Evolutionary conservation across 2,888 invertebrate genomes (phyloP), one percentile per base, ranked within the genome.

Genomic region (Drosophila rellima): DNA sequence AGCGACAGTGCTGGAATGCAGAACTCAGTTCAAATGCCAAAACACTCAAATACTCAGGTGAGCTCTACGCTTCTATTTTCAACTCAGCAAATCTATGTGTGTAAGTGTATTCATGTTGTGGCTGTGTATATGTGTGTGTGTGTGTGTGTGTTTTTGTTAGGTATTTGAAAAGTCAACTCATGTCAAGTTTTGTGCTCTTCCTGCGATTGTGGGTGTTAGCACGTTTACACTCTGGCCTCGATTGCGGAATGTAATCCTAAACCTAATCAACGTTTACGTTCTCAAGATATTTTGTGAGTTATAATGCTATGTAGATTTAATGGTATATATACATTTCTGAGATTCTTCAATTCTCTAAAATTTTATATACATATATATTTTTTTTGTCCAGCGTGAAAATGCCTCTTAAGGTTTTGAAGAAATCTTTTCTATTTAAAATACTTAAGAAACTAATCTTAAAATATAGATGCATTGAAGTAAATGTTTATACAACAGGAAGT

Each of bases 1-100:
- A 40, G 62, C 64, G 65, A 56, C 71, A 70, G 73, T 70, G 68
- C 37, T 65, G 65, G 57, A 55, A 71, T 72, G 66, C 67, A 78
- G 55, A 78, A 64, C 87, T 71, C 75, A 75, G 75, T 81, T 86
- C 75, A 80, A 82, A 78, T 86, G 78, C 78, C 83, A 87, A 83
- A 83, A 84, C 84, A 81, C 82, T 86, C 82, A 79, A 63, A 56
- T 33, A 62, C 68, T 31, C 56, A 73, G 80, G 70, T 76, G 70
- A 44, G 66, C 64, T 48, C 55, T 39, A 47, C 63, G 52, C 56
- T 57, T 42, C 61, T 39, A 45, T 40, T 37, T 44, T 33, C 45
- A 45, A 29, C 29, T 56, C 56, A 52, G 40, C 62, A 39, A 42
- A 35, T 39, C 18, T 67, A 20, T 50, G 31, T 61, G 26, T 65